These are phyloP conservation scores for Gallinago nigripennis DNA, from an alignment of 2,797 vertebrate species.

Conservation along the genomic window DNA sequence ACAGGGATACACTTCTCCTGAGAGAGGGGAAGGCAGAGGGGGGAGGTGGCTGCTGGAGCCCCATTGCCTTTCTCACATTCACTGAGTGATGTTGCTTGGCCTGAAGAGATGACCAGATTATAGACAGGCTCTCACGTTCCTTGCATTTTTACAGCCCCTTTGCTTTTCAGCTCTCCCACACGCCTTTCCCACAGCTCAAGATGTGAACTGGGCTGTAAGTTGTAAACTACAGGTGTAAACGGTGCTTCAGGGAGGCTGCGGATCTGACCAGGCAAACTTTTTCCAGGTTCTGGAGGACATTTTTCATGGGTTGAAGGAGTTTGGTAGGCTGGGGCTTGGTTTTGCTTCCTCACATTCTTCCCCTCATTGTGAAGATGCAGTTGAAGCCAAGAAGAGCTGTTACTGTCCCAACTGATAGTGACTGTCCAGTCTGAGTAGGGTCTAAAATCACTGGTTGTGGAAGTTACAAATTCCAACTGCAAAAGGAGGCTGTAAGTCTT, in stretches of 20 bases:
- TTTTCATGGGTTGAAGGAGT: not conserved
- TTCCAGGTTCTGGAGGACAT: not conserved
- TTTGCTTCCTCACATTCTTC: not conserved
- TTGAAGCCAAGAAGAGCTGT: not conserved
- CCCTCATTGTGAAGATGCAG: not conserved
- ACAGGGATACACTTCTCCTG: not conserved
- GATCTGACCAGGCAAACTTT: not conserved
- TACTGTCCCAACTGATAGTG: not conserved
- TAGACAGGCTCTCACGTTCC: not conserved
- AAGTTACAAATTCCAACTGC: not conserved
- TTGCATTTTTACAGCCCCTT: not conserved
- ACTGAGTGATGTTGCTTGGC: not conserved
- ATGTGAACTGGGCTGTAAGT: not conserved
- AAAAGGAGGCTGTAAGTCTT: not conserved
- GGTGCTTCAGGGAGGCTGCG: not conserved
- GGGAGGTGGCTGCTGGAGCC: not conserved
- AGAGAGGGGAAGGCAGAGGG: fast-evolving
- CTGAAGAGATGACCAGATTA: not conserved
- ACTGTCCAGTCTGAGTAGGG: not conserved
- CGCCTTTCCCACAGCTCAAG: not conserved
- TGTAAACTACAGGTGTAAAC: not conserved
- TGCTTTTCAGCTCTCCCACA: not conserved
- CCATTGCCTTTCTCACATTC: not conserved
- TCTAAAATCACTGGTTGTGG: not conserved
- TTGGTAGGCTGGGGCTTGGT: not conserved